Percentiles rank a stretch among this genome's conserved stretches.
These are phyloP conservation scores for Sphenodon punctatus DNA, from an alignment of 2,797 vertebrate species.

Conservation along the genomic window DNA sequence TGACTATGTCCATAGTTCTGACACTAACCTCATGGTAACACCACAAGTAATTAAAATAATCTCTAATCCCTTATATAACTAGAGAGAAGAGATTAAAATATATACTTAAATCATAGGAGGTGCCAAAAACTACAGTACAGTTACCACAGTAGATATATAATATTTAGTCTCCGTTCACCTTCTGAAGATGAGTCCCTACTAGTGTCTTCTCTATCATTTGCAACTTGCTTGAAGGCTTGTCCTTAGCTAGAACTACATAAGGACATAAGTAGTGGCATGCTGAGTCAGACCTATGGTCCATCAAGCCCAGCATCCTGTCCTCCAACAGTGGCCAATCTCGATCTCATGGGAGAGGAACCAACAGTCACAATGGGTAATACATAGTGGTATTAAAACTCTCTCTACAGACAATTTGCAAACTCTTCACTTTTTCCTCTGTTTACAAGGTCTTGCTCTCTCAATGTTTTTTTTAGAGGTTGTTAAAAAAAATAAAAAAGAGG, in stretches of 20 bases:
- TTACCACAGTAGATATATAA: background rate
- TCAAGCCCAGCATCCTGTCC: too few species aligned
- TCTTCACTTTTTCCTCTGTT: background rate
- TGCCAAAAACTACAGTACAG: background rate
- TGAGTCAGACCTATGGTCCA: too few species aligned
- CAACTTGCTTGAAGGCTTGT: background rate
- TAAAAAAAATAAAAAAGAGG: background rate
- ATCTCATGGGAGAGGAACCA: too few species aligned
- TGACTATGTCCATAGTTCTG: too few species aligned
- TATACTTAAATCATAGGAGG: background rate
- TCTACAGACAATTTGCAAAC: background rate
- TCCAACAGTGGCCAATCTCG: too few species aligned
- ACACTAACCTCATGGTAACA: background rate
- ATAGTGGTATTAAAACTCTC: background rate
- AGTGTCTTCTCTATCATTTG: background rate
- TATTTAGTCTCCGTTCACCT: background rate
- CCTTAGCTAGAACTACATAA: background rate
- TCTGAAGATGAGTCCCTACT: background rate
- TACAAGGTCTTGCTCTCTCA: background rate
- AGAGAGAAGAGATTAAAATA: background rate
- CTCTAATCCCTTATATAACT: background rate
- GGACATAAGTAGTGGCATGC: too few species aligned
- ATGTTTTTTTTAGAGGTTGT: background rate
- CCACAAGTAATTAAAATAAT: background rate
- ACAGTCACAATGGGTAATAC: too few species aligned